Evolutionary conservation across 2,888 invertebrate species (phyloP).

Genomic region (Anorthoa munda): DNA sequence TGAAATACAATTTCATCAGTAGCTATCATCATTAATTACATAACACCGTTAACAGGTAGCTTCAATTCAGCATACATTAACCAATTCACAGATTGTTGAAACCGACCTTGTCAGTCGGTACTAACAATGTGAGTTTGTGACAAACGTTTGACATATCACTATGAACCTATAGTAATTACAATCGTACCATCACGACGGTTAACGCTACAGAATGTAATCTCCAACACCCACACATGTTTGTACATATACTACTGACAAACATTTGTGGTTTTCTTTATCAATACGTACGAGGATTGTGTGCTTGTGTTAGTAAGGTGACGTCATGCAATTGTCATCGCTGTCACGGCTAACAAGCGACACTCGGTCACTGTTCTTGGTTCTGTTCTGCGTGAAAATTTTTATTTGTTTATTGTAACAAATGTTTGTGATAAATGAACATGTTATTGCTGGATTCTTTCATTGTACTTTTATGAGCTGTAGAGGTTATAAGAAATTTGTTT

Average conservation of each 20-base stretch:
- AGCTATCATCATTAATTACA: conserved; percentile 37
- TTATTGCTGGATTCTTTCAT: conserved; percentile 40
- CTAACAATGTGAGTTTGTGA: conserved; percentile 49
- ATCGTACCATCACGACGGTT: conserved; percentile 70
- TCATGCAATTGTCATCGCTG: conserved; percentile 89
- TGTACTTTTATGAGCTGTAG: conserved; percentile 7
- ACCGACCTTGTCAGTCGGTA: conserved; percentile 54
- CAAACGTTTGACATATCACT: conserved; percentile 60
- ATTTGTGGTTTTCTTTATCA: conserved; percentile 82
- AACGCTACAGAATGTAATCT: conserved; percentile 75
- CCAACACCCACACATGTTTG: conserved; percentile 76
- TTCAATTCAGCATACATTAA: conserved; percentile 35
- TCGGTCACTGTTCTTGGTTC: conserved; percentile 76
- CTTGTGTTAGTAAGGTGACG: conserved; percentile 81
- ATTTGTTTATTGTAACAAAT: conserved; percentile 64
- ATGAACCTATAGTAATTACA: conserved; percentile 67
- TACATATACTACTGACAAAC: conserved; percentile 69
- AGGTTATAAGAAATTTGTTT: conserved; percentile 30
- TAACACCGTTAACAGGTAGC: conserved; percentile 8
- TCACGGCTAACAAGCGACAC: conserved; percentile 87
- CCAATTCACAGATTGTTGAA: conserved; percentile 44
- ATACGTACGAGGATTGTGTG: conserved; percentile 64
- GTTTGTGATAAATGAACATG: conserved; percentile 29
- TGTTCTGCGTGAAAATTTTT: conserved; percentile 71
- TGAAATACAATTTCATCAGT: neutral